A percentile compares a stretch with the other conserved stretches of the same genome.
phyloP scores from a whole-genome alignment of 2,888 invertebrate genomes.

The Thymelicus sylvestris region DNA sequence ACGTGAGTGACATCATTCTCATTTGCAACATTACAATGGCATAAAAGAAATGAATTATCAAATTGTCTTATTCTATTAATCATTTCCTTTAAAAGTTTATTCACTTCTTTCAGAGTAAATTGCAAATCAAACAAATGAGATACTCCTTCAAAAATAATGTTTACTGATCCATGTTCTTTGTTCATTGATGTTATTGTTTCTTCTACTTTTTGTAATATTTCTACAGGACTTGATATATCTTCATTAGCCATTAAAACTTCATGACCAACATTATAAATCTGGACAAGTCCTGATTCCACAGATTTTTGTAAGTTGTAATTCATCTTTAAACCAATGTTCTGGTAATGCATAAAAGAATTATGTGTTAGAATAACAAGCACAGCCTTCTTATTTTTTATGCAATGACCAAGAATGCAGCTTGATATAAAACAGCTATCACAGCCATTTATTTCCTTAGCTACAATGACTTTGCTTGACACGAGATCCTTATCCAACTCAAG shows the following conservation, averaged over 20 bases:
- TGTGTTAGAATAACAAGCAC: constrained; percentile 88
- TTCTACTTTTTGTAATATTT: constrained; percentile 69
- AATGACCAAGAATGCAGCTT: constrained; percentile 87
- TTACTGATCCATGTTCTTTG: constrained; percentile 69
- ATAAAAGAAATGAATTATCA: constrained; percentile 71
- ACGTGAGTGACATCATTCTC: constrained; percentile 84
- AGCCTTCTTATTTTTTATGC: constrained; percentile 84
- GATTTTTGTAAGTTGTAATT: constrained; percentile 87
- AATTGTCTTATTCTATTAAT: constrained; percentile 62
- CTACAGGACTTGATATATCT: constrained; percentile 58
- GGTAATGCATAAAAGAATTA: constrained; percentile 89
- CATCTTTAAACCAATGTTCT: constrained; percentile 89
- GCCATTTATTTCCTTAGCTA: constrained; percentile 88
- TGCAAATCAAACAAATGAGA: constrained; percentile 89
- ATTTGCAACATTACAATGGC: constrained; percentile 85
- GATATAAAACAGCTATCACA: constrained; percentile 90
- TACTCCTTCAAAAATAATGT: constrained; percentile 89
- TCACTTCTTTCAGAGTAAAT: constrained; percentile 79
- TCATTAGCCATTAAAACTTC: constrained; percentile 55
- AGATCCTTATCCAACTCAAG: constrained; percentile 87
- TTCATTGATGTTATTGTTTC: constrained; percentile 64
- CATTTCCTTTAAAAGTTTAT: constrained; percentile 76
- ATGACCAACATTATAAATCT: constrained; percentile 64
- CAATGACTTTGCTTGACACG: constrained; percentile 82
- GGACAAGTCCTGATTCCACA: constrained; percentile 64